These are phyloP conservation scores for Indicator indicator DNA, from an alignment of 2,113 vertebrate species.

Conservation along the genomic window DNA sequence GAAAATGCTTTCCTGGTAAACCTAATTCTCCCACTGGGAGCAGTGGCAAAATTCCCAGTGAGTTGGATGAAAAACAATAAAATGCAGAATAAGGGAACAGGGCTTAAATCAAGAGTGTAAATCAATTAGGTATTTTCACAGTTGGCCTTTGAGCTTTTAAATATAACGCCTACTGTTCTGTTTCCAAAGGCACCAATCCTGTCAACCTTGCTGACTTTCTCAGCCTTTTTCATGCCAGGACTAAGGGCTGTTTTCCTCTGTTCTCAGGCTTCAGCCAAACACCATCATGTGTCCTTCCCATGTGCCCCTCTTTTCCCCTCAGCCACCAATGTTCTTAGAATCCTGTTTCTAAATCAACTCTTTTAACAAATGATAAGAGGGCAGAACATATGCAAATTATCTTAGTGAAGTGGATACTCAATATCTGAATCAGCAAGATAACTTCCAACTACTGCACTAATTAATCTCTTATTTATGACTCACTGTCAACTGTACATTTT, in stretches of 20 bases:
- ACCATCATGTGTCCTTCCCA: neutral
- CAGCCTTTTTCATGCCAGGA: neutral
- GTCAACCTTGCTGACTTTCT: neutral
- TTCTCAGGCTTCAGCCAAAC: neutral
- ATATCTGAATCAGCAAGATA: constrained; percentile 56
- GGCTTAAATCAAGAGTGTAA: constrained; percentile 27
- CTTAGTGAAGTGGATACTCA: constrained; percentile 44
- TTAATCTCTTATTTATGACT: constrained; percentile 57
- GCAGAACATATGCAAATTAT: constrained; percentile 31
- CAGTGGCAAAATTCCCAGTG: neutral
- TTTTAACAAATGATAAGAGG: constrained; percentile 26
- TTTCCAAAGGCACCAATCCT: neutral
- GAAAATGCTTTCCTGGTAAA: neutral
- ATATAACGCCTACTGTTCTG: neutral
- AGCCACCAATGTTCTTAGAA: neutral
- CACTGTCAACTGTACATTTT: constrained; percentile 32
- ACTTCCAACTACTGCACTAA: constrained; percentile 19
- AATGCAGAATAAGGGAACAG: neutral
- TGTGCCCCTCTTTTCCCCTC: neutral
- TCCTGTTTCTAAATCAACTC: constrained; percentile 14
- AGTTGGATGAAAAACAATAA: neutral
- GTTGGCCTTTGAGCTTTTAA: constrained; percentile 38
- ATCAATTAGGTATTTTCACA: neutral
- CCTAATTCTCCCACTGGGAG: neutral
- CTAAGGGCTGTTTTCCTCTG: neutral